Percentiles rank a stretch among this genome's conserved stretches.
These are phyloP conservation scores for Hylaeus volcanicus DNA, from an alignment of 1,140 invertebrate genomes.

Conservation along the genomic window DNA sequence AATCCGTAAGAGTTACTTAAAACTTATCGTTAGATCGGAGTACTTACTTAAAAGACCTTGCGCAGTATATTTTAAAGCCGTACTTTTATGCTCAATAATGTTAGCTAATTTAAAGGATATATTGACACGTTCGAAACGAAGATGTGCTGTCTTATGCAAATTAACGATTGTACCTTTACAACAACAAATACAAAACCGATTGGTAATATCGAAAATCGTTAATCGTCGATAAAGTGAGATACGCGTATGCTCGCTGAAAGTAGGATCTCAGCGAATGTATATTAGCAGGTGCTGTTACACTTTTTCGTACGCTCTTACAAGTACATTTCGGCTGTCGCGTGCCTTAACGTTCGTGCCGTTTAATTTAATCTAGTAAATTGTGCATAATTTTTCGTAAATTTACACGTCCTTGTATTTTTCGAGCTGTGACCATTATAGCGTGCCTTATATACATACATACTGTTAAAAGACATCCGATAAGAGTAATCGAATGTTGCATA, in stretches of 20 bases:
- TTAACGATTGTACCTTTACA: slow-evolving; percentile 2
- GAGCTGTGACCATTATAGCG: slow-evolving; percentile 5
- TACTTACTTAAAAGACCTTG: slow-evolving; percentile 29
- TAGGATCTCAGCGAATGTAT: slow-evolving; percentile 7
- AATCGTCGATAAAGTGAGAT: slow-evolving; percentile 1
- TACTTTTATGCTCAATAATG: slow-evolving; percentile 40
- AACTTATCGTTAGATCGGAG: neutral
- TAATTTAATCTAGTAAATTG: neutral
- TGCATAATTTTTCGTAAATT: slow-evolving; percentile 12
- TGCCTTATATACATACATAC: slow-evolving; percentile 38
- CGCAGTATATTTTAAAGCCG: slow-evolving; percentile 18
- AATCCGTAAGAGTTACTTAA: slow-evolving; percentile 2
- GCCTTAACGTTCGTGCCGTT: neutral
- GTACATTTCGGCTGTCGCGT: neutral
- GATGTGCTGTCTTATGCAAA: neutral
- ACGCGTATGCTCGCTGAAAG: neutral
- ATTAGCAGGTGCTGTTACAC: slow-evolving; percentile 16
- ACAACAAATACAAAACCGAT: neutral
- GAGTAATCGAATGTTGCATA: neutral
- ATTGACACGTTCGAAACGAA: neutral
- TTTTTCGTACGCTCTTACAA: neutral
- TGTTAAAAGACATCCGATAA: neutral
- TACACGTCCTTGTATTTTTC: slow-evolving; percentile 6
- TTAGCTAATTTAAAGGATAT: slow-evolving; percentile 12
- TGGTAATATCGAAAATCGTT: neutral